These are phyloP conservation scores for Pelecanus crispus DNA, from an alignment of 2,113 vertebrate genomes.

Conservation along the genomic window DNA sequence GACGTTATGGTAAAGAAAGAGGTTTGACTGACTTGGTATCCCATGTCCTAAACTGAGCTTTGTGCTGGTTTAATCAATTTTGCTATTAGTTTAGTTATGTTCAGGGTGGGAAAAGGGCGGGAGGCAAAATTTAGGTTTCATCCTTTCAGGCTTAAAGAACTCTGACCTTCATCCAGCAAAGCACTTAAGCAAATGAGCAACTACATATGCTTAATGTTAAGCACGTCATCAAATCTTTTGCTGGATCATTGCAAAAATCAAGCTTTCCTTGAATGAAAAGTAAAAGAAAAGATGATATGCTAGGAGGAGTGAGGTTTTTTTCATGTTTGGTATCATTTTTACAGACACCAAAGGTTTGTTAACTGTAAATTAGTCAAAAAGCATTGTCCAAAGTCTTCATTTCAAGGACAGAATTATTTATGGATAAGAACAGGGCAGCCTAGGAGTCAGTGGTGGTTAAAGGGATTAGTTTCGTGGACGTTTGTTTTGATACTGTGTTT, in stretches of 20 bases:
- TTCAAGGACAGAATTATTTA: neutral
- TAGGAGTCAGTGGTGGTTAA: neutral
- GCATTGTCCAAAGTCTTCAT: neutral
- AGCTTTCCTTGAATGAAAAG: neutral
- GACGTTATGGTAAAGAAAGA: neutral
- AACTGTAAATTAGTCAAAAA: neutral
- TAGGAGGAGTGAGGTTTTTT: neutral
- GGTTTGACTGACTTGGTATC: neutral
- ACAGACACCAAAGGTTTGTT: neutral
- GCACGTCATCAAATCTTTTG: neutral
- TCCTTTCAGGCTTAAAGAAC: neutral
- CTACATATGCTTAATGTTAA: neutral
- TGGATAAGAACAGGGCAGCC: neutral
- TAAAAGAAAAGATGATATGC: neutral
- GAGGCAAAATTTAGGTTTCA: neutral
- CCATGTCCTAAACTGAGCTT: neutral
- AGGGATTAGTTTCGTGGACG: neutral
- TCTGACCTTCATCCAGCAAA: conserved; percentile 7
- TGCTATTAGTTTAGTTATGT: neutral
- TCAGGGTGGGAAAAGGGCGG: neutral
- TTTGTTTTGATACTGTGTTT: neutral
- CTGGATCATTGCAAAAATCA: neutral
- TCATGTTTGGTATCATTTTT: neutral
- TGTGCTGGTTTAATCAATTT: neutral
- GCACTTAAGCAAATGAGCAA: conserved; percentile 28